A percentile compares a stretch with the other conserved stretches of the same genome.
phyloP scores from a whole-genome alignment of 2,888 invertebrate genomes.

The Eulithis testata region DNA sequence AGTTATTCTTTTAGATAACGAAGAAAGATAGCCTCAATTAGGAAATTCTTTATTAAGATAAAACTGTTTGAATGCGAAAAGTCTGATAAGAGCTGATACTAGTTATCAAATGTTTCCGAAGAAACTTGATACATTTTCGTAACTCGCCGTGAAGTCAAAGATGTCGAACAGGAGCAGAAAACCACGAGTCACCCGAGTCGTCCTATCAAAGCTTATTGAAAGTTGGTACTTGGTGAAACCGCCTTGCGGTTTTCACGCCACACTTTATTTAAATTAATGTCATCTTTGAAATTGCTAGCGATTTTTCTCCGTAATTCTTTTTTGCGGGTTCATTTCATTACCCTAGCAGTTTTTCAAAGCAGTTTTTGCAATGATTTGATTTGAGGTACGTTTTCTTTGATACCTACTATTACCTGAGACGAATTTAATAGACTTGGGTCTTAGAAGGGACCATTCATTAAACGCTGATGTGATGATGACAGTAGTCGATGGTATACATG shows the following conservation, averaged over 20 bases:
- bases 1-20: constrained; percentile 34
- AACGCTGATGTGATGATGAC: background rate
- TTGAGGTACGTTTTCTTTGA: no score
- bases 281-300: constrained; percentile 31
- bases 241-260: constrained; percentile 47
- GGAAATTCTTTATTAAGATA: constrained; percentile 24
- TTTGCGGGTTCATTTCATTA: constrained; percentile 7
- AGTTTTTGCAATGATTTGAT: no score
- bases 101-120: background rate
- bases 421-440: no score
- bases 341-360: background rate
- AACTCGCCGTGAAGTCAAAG: constrained; percentile 21
- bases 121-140: constrained; percentile 12
- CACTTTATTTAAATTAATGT: constrained; percentile 38
- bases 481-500: constrained; percentile 29
- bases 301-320: constrained; percentile 25
- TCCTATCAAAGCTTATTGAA: constrained; percentile 43
- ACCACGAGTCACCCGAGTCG: constrained; percentile 36
- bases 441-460: no score
- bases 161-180: constrained; percentile 33
- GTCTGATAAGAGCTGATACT: background rate
- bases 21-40: constrained; percentile 26
- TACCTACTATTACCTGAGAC: no score
- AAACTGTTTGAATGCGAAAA: background rate
- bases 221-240: constrained; percentile 38